Conservation (phyloP, 2,797 vertebrate genomes). For the Darevskia mixta region DNA sequence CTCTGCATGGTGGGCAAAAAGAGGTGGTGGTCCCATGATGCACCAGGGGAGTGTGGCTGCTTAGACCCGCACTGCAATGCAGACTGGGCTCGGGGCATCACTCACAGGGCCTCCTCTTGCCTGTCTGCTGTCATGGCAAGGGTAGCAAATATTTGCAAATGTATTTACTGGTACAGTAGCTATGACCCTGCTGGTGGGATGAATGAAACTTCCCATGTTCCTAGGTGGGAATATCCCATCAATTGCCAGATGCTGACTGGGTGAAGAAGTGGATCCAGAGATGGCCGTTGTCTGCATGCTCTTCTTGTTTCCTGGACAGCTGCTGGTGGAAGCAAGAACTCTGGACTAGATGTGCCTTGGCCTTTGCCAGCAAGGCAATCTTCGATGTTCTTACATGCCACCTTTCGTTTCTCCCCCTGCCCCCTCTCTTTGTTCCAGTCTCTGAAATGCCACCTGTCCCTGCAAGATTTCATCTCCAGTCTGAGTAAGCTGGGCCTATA, state of each 20-base stretch:
- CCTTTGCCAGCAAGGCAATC: not conserved
- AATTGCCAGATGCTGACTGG: not conserved
- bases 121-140: not conserved
- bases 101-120: not conserved
- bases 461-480: not conserved
- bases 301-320: not conserved
- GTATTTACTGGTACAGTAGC: not conserved
- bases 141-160: not conserved
- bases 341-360: not conserved
- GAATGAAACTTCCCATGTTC: not conserved
- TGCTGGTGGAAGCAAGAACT: not conserved
- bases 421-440: not conserved
- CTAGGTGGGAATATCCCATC: not conserved
- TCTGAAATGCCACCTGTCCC: not conserved
- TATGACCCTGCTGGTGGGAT: not conserved
- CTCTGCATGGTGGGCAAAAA: not conserved
- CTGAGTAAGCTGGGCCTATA: not conserved
- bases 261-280: no score
- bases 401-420: not conserved
- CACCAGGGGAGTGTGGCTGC: not conserved
- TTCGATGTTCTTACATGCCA: not conserved
- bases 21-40: not conserved
- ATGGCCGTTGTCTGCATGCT: not conserved
- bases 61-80: not conserved
- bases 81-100: not conserved